Base-by-base conservation (phyloP, 1,140 invertebrate species). In the Patella vulgata region DNA sequence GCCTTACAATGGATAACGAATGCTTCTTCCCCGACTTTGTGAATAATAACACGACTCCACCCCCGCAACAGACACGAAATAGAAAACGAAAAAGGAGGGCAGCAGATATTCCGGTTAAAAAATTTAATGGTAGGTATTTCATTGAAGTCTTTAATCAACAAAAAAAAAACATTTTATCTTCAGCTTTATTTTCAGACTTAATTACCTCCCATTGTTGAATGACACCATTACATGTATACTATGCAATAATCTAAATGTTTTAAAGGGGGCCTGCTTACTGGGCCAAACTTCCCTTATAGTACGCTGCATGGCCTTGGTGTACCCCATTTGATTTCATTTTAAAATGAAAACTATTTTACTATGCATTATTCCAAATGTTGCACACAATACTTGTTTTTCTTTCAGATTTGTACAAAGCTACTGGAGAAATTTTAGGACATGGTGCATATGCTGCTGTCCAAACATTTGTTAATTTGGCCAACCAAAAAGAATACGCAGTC, bases 391-490 rank as follows among this genome's bases (percentile, higher is more conserved):
- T n/a, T 79, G 66, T 74, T 46, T 87, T 59, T 46, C 73, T 82
- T 88, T 62, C 84, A 97, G 96, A 98, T 87, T 85, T 97, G 69
- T 99, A 98, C 87, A 91, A 92, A 84, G 85, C 98, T 73, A 97
- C 94, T 47, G 95, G 95, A 47, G 95, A 98, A 85, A 90, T 96
- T 70, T 88, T 99, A 69, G 97, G 97, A 61, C 91, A 95, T 85
- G 97, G 97, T 58, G 95, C 97, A 30, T 98, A 97, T 85, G 96
- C 95, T 40, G 94, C 93, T 67, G 96, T 98, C 44, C 93, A 93
- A 82, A 96, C 95, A 2, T 97, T 95, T 85, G 89, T 92, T 44
- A 95, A 94, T 77, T 91, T 93, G 63, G 92, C 92, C 83, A 96
- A 92, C 55, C 92, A 93, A 66, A 88, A 93, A 82, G 95, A 98